These are phyloP conservation scores for Embiotoca jacksoni DNA, from an alignment of 2,113 vertebrate genomes.

Conservation along the genomic window DNA sequence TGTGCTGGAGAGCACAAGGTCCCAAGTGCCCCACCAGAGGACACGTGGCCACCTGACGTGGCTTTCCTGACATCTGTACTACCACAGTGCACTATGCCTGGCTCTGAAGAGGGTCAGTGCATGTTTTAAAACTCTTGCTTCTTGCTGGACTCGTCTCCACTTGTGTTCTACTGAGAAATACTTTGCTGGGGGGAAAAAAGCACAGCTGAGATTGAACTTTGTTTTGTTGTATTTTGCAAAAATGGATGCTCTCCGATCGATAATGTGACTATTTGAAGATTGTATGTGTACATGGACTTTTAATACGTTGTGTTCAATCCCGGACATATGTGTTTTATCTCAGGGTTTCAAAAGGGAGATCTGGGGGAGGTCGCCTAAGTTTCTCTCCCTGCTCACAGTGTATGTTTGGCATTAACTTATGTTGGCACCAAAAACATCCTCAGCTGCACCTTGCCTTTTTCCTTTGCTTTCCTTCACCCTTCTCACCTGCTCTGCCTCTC, in stretches of 20 bases:
- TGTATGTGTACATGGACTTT: constrained; percentile 67
- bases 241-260: constrained; percentile 33
- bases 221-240: constrained; percentile 32
- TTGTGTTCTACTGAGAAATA: constrained; percentile 43
- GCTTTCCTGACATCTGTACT: constrained; percentile 18
- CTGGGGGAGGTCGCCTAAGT: constrained; percentile 34
- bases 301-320: constrained; percentile 47
- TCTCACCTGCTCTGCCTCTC: constrained; percentile 39
- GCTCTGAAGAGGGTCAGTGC: constrained; percentile 20
- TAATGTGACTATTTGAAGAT: constrained; percentile 65
- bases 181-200: constrained; percentile 28
- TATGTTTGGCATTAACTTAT: constrained; percentile 52
- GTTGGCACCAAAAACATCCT: constrained; percentile 73
- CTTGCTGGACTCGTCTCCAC: constrained; percentile 25
- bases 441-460: constrained; percentile 56
- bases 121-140: constrained; percentile 24
- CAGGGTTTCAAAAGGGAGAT: constrained; percentile 78
- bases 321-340: constrained; percentile 74
- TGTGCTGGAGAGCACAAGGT: constrained; percentile 10
- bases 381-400: constrained; percentile 36
- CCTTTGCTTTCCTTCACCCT: constrained; percentile 9
- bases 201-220: constrained; percentile 34
- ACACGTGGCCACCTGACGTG: constrained; percentile 8
- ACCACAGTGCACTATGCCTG: constrained; percentile 36
- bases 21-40: constrained; percentile 13